A percentile compares a stretch with the other conserved stretches of the same genome.
phyloP scores from a whole-genome alignment of 2,888 invertebrate genomes.

The Agrypnus murinus region DNA sequence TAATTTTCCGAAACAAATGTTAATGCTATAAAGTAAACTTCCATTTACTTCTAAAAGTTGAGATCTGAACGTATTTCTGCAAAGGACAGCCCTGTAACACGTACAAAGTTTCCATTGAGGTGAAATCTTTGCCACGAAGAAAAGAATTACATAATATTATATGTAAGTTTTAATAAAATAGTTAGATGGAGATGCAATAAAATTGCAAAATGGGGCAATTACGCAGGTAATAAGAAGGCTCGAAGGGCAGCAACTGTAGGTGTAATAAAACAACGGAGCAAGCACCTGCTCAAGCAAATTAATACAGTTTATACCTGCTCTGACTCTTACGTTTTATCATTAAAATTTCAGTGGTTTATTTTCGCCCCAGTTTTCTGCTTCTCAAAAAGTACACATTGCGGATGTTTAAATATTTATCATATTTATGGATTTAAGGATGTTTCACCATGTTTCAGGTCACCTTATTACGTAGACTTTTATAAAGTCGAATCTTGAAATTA shows the following conservation, averaged over 20 bases:
- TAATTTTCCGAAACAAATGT: too few species aligned
- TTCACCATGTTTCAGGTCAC: background rate
- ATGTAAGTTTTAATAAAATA: conserved; percentile 3
- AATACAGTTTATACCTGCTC: conserved; percentile 45
- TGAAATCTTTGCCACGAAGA: too few species aligned
- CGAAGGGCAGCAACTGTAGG: conserved; percentile 34
- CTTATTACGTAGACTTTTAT: background rate
- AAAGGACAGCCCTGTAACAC: too few species aligned
- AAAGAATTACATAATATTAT: too few species aligned
- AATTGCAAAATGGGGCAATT: conserved; percentile 27
- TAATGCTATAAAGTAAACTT: too few species aligned
- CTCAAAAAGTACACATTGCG: conserved; percentile 41
- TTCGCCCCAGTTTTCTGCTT: conserved; percentile 36
- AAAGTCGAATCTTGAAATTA: background rate
- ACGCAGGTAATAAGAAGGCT: conserved; percentile 31
- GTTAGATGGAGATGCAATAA: conserved; percentile 22
- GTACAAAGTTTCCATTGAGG: too few species aligned
- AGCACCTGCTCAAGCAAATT: conserved; percentile 45
- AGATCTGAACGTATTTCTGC: too few species aligned
- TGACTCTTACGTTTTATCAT: conserved; percentile 45
- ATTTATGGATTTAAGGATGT: conserved; percentile 40
- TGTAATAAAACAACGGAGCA: conserved; percentile 40
- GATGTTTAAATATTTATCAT: conserved; percentile 45
- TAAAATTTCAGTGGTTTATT: conserved; percentile 45
- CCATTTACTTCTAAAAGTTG: too few species aligned